phyloP scores from a whole-genome alignment of 2,888 invertebrate species.

The Eupithecia insigniata region DNA sequence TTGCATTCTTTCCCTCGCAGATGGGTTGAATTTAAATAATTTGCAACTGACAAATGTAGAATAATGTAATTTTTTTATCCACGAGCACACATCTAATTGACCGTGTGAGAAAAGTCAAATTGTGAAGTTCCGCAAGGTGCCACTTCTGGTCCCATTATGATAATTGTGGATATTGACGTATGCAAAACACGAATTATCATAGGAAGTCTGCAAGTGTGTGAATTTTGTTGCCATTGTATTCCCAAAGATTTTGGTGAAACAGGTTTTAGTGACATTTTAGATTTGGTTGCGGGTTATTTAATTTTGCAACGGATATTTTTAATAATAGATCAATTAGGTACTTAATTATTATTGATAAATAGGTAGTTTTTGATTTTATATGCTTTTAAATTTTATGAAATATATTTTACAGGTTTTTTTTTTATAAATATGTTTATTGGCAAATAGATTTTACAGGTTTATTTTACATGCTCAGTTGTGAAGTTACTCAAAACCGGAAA shows the following conservation, averaged over 20 bases:
- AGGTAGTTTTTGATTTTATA: not conserved
- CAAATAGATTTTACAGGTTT: not conserved
- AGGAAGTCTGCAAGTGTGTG: slow-evolving; percentile 66
- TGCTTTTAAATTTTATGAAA: not conserved
- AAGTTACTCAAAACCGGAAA: not conserved
- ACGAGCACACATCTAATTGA: slow-evolving; percentile 70
- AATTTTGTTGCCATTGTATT: slow-evolving; percentile 58
- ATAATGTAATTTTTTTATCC: slow-evolving; percentile 65
- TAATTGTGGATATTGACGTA: slow-evolving; percentile 63
- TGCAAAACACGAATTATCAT: slow-evolving; percentile 61
- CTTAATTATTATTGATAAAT: not conserved
- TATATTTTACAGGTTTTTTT: not conserved
- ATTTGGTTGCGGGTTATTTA: slow-evolving; percentile 38
- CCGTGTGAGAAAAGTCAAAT: slow-evolving; percentile 64
- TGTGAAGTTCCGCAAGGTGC: slow-evolving; percentile 38
- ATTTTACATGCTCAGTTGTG: not conserved
- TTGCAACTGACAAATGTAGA: slow-evolving; percentile 72
- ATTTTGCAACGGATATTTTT: slow-evolving; percentile 22
- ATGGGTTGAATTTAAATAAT: slow-evolving; percentile 75
- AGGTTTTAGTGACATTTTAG: slow-evolving; percentile 40
- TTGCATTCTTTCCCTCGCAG: slow-evolving; percentile 68
- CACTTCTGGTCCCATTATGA: slow-evolving; percentile 52
- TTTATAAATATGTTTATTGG: too few species aligned
- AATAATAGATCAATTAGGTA: not conserved
- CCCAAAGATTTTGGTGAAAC: slow-evolving; percentile 54